These are phyloP conservation scores for Thecophora atra DNA, from an alignment of 2,888 invertebrate species.

Conservation along the genomic window DNA sequence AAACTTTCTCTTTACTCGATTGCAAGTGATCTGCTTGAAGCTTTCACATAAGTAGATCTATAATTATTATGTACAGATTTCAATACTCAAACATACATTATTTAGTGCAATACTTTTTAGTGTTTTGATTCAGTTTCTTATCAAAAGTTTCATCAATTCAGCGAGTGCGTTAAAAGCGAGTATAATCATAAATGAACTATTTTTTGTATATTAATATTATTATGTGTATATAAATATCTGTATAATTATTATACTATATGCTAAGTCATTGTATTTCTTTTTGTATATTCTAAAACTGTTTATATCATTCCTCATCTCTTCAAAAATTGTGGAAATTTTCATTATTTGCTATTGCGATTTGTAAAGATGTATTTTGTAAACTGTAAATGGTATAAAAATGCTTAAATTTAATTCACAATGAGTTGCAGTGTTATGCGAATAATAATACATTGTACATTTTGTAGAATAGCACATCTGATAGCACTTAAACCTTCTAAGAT, in stretches of 20 bases:
- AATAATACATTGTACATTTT: neutral
- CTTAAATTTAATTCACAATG: slow-evolving; percentile 14
- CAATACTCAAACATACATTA: slow-evolving; percentile 11
- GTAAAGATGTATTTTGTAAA: slow-evolving; percentile 8
- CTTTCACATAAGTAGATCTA: neutral
- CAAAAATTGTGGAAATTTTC: neutral
- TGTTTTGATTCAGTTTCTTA: slow-evolving; percentile 3
- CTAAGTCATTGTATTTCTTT: neutral
- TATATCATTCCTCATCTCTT: neutral
- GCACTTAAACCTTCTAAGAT: neutral
- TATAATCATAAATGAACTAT: neutral
- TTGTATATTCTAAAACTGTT: slow-evolving; percentile 8
- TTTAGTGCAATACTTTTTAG: slow-evolving; percentile 4
- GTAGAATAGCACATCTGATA: neutral
- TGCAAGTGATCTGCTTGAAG: no score
- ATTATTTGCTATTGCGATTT: neutral
- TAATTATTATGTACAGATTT: neutral
- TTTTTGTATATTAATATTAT: neutral
- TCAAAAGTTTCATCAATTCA: slow-evolving; percentile 9
- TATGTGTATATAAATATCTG: neutral
- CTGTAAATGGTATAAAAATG: slow-evolving; percentile 28
- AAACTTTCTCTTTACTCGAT: neutral
- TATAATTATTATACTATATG: neutral
- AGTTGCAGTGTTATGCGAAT: neutral
- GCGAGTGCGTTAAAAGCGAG: neutral